phyloP scores from a whole-genome alignment of 1,140 invertebrate species.

The Halyomorpha halys region DNA sequence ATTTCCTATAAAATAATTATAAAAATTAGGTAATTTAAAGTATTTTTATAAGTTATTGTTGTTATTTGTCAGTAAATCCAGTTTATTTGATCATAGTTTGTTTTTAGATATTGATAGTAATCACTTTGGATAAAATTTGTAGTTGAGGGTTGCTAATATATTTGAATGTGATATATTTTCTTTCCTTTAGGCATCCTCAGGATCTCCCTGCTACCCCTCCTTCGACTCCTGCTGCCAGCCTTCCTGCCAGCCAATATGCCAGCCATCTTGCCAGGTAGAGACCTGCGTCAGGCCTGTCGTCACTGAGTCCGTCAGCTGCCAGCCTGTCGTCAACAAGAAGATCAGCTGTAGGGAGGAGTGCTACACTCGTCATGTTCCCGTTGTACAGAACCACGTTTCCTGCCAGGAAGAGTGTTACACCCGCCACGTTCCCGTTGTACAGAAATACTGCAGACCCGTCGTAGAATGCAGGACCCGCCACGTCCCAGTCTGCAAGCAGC shows the following conservation, averaged over 20 bases:
- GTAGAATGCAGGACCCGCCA: slow-evolving; percentile 9
- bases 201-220: background rate
- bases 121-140: too few relatives aligned
- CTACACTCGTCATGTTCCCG: background rate
- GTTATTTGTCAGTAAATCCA: too few relatives aligned
- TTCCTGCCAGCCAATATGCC: slow-evolving; percentile 5
- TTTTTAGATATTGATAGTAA: too few relatives aligned
- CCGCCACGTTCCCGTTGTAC: slow-evolving; percentile 14
- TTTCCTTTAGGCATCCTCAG: too few relatives aligned
- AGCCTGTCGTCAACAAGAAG: background rate
- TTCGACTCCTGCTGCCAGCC: background rate
- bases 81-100: too few relatives aligned
- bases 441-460: slow-evolving; percentile 11
- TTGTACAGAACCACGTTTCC: background rate
- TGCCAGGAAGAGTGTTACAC: background rate
- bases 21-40: too few relatives aligned
- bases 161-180: too few relatives aligned
- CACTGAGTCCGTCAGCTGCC: slow-evolving; percentile 20
- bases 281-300: slow-evolving; percentile 19
- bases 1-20: too few relatives aligned
- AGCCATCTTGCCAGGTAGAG: slow-evolving; percentile 15
- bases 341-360: background rate
- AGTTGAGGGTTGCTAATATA: too few relatives aligned
- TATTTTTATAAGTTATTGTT: too few relatives aligned
- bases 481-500: slow-evolving; percentile 13